Conservation (phyloP, 2,113 vertebrate genomes). For the Azemiops feae region DNA sequence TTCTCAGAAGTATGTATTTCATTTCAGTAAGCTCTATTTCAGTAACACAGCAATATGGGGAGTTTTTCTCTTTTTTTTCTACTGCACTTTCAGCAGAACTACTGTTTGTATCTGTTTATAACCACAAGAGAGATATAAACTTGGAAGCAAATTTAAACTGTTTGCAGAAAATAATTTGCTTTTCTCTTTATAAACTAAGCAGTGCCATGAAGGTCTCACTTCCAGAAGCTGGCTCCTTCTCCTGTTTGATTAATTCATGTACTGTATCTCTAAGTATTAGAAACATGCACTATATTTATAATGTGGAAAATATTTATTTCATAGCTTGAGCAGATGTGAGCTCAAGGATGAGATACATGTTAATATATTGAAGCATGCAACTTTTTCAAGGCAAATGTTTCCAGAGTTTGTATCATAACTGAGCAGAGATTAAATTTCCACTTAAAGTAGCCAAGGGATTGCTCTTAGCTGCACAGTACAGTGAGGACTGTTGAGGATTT, state of each 20-base stretch:
- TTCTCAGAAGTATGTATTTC: background rate
- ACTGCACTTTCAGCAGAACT: background rate
- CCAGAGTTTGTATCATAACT: slow-evolving; percentile 58
- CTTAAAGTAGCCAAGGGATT: slow-evolving; percentile 22
- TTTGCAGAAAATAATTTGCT: slow-evolving; percentile 28
- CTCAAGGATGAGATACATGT: slow-evolving; percentile 55
- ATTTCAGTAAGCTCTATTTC: background rate
- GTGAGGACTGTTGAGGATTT: slow-evolving; percentile 11
- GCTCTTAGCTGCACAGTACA: slow-evolving; percentile 51
- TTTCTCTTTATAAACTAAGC: slow-evolving; percentile 35
- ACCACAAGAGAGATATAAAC: slow-evolving; percentile 16
- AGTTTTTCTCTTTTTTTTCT: background rate
- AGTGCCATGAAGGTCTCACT: slow-evolving; percentile 44
- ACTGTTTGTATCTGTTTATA: background rate
- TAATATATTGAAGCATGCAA: slow-evolving; percentile 59
- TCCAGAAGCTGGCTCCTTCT: slow-evolving; percentile 35
- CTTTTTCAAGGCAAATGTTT: slow-evolving; percentile 61
- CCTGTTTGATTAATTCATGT: slow-evolving; percentile 56
- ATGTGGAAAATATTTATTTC: slow-evolving; percentile 66
- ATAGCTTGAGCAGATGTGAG: slow-evolving; percentile 62
- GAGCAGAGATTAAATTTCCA: slow-evolving; percentile 58
- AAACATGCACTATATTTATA: slow-evolving; percentile 66
- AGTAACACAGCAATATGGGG: background rate
- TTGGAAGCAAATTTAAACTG: slow-evolving; percentile 30
- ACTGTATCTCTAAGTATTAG: slow-evolving; percentile 43